Evolutionary conservation across 2,888 invertebrate genomes (phyloP), one percentile per base, ranked within the genome.

Genomic region (Andrena haemorrhoa): DNA sequence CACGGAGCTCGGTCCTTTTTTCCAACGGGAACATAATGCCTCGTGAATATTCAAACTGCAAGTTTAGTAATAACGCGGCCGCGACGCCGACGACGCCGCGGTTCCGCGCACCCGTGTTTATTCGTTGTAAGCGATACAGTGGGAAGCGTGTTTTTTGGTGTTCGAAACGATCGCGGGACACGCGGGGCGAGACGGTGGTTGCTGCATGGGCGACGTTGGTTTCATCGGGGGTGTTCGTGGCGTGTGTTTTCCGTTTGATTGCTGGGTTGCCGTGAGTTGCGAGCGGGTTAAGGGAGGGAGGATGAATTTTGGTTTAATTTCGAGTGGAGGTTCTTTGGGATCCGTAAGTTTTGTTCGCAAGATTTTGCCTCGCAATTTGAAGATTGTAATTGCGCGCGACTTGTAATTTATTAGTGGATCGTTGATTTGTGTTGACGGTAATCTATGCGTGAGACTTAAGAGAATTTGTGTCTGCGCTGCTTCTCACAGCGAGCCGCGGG

Each of bases 1-100:
- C 79, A 65, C 75, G 84, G 29, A 10, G 65, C 65, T 64, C 23
- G 29, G 51, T 12, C 35, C 41, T 58, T 63, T 75, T 63, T 58
- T 69, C 41, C 41, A 47, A 1, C 75, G 66, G 72, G 31, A 84
- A 74, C 82, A 72, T 86, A 80, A 86, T 85, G 86, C 78, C 78
- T 78, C 77, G 82, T 82, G 83, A 83, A 86, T 83, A 83, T 86
- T 86, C 86, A 86, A 65, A 70, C 70, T 16, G 69, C 29, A 78
- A 80, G 79, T 78, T 86, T 75, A 73, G 84, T 73, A 66, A 85
- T 75, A 82, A 75, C 66, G 68, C 20, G 33, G 31, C 70, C 69
- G 65, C 63, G 26, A 68, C 80, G 29, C 65, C 31, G 69, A 51
- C 80, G 61, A n/a, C 66, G 35, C 33, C 53, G 10, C 1, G 23